Percentiles rank a stretch among this genome's conserved stretches.
Evolutionary conservation across 1,140 invertebrate species (phyloP).

Genomic region (Lepidurus apus): DNA sequence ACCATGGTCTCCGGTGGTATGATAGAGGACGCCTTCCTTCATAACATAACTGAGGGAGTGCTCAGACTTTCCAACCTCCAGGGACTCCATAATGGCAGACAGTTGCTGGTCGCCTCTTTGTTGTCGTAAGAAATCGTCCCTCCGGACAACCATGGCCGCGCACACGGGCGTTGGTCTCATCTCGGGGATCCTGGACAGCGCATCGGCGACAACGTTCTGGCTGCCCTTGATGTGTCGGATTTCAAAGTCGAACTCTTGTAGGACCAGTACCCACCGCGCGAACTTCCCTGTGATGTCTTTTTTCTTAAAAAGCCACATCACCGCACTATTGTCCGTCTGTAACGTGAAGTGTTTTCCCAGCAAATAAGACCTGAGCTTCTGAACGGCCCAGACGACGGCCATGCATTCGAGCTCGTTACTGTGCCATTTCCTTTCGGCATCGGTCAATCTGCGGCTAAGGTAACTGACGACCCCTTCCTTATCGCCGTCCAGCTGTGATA

Average conservation of each 20-base stretch:
- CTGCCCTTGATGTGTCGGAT: slow-evolving; percentile 39
- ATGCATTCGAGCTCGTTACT: slow-evolving; percentile 35
- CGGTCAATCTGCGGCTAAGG: slow-evolving; percentile 1
- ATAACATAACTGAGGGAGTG: not conserved
- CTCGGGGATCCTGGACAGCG: slow-evolving; percentile 34
- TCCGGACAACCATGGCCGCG: not conserved
- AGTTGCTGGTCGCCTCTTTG: not conserved
- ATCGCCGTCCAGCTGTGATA: not conserved
- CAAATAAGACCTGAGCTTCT: no score
- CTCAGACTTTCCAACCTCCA: slow-evolving; percentile 13
- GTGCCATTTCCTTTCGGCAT: slow-evolving; percentile 37
- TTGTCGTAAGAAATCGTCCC: not conserved
- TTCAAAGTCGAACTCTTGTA: slow-evolving; percentile 39
- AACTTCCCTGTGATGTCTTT: slow-evolving; percentile 37
- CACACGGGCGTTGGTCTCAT: not conserved
- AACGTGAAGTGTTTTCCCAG: no score
- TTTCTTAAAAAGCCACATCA: no score
- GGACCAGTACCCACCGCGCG: slow-evolving; percentile 39
- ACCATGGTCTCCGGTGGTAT: slow-evolving; percentile 42
- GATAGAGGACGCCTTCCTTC: not conserved
- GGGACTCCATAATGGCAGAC: not conserved
- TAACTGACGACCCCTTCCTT: slow-evolving; percentile 19
- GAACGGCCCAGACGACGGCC: no score
- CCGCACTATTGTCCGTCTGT: no score
- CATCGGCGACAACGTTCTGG: slow-evolving; percentile 38